These are phyloP conservation scores for Chrosomus eos DNA, from an alignment of 2,797 vertebrate genomes.

Conservation along the genomic window DNA sequence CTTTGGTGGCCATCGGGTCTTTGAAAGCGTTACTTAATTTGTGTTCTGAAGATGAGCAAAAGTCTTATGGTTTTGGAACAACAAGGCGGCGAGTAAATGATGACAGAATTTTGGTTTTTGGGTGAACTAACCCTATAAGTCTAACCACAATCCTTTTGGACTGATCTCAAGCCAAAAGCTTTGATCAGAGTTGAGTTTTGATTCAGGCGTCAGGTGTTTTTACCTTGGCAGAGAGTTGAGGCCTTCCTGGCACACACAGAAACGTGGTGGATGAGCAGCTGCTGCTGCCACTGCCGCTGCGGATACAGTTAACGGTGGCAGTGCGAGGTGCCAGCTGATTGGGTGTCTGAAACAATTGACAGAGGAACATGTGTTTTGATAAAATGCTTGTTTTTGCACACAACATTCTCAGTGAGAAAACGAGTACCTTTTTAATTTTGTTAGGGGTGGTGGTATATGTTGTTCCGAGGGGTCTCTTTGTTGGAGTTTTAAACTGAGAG, in stretches of 20 bases:
- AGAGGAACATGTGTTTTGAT: not conserved
- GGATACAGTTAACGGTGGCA: constrained; percentile 17
- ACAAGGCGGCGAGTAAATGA: too few relatives aligned
- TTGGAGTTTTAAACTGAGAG: constrained; percentile 63
- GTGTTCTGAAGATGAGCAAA: too few relatives aligned
- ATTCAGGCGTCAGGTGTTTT: not conserved
- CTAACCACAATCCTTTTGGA: not conserved
- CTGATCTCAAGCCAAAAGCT: not conserved
- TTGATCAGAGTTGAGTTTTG: not conserved
- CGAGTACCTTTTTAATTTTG: constrained; percentile 64
- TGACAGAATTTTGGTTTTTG: too few relatives aligned
- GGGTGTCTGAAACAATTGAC: constrained; percentile 36
- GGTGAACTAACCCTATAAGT: not conserved
- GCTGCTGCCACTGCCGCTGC: constrained; percentile 33
- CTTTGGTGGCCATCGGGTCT: too few relatives aligned
- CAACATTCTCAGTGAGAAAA: not conserved
- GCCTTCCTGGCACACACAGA: constrained; percentile 60
- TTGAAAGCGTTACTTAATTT: too few relatives aligned
- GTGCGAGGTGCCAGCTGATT: constrained; percentile 53
- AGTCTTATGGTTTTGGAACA: too few relatives aligned
- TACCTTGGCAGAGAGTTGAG: constrained; percentile 62
- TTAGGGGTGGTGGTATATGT: constrained; percentile 55
- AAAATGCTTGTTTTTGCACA: not conserved
- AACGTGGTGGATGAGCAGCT: constrained; percentile 53
- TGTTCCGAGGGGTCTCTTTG: constrained; percentile 58